A percentile compares a stretch with the other conserved stretches of the same genome.
These are phyloP conservation scores for Kryptopterus vitreolus DNA, from an alignment of 2,797 vertebrate species.

Conservation along the genomic window DNA sequence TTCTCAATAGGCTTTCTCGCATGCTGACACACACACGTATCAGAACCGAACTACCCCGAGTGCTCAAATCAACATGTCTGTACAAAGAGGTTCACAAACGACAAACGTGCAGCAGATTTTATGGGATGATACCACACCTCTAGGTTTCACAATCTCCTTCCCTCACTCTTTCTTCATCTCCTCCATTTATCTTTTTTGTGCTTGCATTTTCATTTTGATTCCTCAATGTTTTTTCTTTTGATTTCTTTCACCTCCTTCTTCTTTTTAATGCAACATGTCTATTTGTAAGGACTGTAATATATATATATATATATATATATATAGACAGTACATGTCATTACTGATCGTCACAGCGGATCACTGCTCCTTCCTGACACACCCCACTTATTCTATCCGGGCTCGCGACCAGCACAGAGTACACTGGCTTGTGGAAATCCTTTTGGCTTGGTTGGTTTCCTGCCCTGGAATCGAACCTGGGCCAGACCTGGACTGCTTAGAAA, in stretches of 20 bases:
- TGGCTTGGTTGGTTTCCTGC: too few species aligned
- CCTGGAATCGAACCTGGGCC: too few species aligned
- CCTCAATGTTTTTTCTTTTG: background rate
- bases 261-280: too few species aligned
- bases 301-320: too few species aligned
- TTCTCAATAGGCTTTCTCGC: background rate
- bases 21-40: background rate
- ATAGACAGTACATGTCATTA: too few species aligned
- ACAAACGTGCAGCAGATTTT: background rate
- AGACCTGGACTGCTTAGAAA: too few species aligned
- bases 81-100: conserved; percentile 3
- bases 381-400: too few species aligned
- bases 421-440: too few species aligned
- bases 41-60: background rate
- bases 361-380: too few species aligned
- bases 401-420: too few species aligned
- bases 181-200: background rate
- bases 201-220: background rate
- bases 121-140: background rate
- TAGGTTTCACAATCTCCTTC: background rate
- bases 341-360: too few species aligned
- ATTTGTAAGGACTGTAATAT: too few species aligned
- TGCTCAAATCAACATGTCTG: conserved; percentile 1
- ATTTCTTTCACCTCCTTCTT: background rate
- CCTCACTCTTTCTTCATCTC: background rate